Conservation (phyloP, 1,140 invertebrate genomes). For the Megalopta genalis region DNA sequence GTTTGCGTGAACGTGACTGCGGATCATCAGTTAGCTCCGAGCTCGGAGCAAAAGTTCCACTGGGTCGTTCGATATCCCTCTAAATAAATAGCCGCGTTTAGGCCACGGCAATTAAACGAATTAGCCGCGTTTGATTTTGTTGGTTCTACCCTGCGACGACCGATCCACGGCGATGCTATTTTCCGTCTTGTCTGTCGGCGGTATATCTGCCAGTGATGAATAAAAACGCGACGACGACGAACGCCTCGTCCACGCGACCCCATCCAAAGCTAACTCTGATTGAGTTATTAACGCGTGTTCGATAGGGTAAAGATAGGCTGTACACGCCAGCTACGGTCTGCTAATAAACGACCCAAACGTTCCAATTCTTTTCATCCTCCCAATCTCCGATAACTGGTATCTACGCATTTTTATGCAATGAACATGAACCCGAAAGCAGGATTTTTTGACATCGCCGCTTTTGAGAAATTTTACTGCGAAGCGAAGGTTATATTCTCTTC, state of each 20-base stretch:
- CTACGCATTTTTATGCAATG: no score
- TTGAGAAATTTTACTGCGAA: no score
- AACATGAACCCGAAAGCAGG: no score
- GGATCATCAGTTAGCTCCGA: slow-evolving; percentile 70
- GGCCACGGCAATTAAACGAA: slow-evolving; percentile 73
- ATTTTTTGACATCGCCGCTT: no score
- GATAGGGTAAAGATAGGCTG: not conserved
- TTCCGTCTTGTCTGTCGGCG: not conserved
- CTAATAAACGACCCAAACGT: not conserved
- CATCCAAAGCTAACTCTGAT: slow-evolving; percentile 29
- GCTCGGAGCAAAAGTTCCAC: slow-evolving; percentile 29
- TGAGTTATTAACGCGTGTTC: slow-evolving; percentile 16
- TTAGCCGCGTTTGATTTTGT: slow-evolving; percentile 73
- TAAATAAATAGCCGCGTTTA: slow-evolving; percentile 70
- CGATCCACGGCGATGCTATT: no score
- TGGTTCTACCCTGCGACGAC: slow-evolving; percentile 51
- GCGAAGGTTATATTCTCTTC: no score
- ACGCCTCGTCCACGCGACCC: no score
- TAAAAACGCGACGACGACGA: no score
- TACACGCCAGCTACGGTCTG: no score
- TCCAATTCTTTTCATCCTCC: no score
- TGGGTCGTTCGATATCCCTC: slow-evolving; percentile 62
- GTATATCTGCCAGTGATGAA: slow-evolving; percentile 19
- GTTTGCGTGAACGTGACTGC: slow-evolving; percentile 70
- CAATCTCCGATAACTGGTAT: no score